phyloP scores from a whole-genome alignment of 2,797 vertebrate genomes.

The Syndactyla subalaris region DNA sequence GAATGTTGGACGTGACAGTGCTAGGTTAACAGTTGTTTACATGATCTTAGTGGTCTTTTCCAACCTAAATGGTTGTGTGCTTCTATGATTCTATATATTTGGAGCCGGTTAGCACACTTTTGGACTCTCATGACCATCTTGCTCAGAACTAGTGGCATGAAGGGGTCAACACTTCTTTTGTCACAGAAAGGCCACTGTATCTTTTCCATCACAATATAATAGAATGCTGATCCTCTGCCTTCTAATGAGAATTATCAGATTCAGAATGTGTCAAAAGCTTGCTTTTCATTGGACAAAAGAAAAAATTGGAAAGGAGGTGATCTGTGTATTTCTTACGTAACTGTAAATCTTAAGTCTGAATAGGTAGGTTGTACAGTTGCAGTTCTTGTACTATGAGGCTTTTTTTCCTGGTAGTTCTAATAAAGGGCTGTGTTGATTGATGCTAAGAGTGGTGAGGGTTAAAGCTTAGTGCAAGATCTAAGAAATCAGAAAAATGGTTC shows the following conservation, averaged over 20 bases:
- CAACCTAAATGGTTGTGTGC: background rate
- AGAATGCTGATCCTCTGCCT: background rate
- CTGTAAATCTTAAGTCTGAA: background rate
- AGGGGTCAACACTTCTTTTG: background rate
- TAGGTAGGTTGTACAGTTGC: background rate
- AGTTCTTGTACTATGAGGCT: fast-evolving
- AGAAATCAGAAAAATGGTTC: background rate
- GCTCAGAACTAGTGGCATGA: background rate
- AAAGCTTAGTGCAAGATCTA: background rate
- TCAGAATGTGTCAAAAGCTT: background rate
- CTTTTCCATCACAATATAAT: background rate
- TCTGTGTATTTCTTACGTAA: background rate
- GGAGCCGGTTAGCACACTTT: background rate
- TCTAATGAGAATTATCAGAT: background rate
- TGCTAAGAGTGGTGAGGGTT: background rate
- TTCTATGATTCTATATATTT: background rate
- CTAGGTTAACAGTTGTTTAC: background rate
- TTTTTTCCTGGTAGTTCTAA: background rate
- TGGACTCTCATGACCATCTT: background rate
- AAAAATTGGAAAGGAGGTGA: background rate
- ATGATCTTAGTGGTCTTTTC: background rate
- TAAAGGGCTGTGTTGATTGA: background rate
- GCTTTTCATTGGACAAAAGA: background rate
- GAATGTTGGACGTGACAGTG: too few relatives aligned
- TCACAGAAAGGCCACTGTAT: background rate